A percentile compares a stretch with the other conserved stretches of the same genome.
phyloP scores from a whole-genome alignment of 2,113 vertebrate genomes.

The Alligator mississippiensis region DNA sequence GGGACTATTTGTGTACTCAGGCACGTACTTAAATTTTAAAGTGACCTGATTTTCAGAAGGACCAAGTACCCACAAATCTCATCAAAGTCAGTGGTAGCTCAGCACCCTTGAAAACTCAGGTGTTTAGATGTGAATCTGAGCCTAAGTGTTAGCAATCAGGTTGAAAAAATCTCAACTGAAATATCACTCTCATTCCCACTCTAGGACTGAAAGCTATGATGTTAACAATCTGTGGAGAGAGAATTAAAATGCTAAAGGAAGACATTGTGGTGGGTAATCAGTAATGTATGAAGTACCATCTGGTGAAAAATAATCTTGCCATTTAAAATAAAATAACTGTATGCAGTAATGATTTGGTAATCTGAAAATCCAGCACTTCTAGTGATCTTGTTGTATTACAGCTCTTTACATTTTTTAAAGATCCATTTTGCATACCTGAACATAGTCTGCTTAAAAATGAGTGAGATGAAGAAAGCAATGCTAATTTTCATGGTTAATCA shows the following conservation, averaged over 20 bases:
- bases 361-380: not conserved
- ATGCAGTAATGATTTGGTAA: not conserved
- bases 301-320: not conserved
- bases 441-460: constrained; percentile 10
- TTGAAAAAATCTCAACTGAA: not conserved
- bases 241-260: not conserved
- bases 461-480: not conserved
- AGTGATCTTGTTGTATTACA: not conserved
- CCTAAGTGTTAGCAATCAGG: not conserved
- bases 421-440: not conserved
- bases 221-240: not conserved
- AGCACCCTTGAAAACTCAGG: not conserved
- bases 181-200: not conserved
- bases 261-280: not conserved
- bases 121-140: not conserved
- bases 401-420: not conserved
- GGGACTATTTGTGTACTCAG: not conserved
- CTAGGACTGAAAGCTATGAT: not conserved
- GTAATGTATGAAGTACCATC: not conserved
- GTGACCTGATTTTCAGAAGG: not conserved
- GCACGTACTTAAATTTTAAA: not conserved
- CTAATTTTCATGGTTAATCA: constrained; percentile 8
- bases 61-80: not conserved
- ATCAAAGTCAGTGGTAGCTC: not conserved
- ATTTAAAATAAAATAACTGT: constrained; percentile 19